Conservation (phyloP, 1,140 invertebrate genomes). For the Orchestia grillus region DNA sequence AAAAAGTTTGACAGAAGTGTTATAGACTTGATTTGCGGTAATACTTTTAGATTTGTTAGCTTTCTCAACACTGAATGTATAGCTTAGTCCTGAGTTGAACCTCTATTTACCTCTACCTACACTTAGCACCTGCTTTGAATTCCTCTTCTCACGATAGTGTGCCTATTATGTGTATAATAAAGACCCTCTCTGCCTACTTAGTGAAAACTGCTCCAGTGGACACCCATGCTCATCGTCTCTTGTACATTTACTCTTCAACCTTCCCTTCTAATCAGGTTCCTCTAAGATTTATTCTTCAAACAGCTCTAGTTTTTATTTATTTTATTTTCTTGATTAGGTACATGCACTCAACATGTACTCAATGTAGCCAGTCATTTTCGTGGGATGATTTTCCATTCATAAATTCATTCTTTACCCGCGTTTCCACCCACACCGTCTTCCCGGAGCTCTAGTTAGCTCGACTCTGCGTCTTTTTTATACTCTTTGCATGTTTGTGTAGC, state of each 20-base stretch:
- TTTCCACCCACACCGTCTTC: not conserved
- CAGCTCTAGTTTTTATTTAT: not conserved
- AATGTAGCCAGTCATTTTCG: not conserved
- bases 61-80: not conserved
- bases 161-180: slow-evolving; percentile 32
- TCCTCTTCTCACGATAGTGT: slow-evolving; percentile 37
- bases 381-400: not conserved
- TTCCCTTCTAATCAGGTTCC: not conserved
- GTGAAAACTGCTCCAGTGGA: not conserved
- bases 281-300: not conserved
- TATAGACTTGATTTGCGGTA: not conserved
- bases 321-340: not conserved
- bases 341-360: not conserved
- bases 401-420: not conserved
- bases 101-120: not conserved
- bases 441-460: not conserved
- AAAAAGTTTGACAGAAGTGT: not conserved
- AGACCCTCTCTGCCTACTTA: not conserved
- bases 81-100: slow-evolving; percentile 18
- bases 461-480: not conserved
- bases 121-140: not conserved
- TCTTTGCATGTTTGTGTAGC: slow-evolving; percentile 7
- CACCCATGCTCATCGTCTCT: not conserved
- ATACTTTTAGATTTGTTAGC: not conserved
- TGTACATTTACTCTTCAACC: not conserved